Evolutionary conservation across 2,113 vertebrate species (phyloP).

Genomic region (Illadopsis cleaveri): DNA sequence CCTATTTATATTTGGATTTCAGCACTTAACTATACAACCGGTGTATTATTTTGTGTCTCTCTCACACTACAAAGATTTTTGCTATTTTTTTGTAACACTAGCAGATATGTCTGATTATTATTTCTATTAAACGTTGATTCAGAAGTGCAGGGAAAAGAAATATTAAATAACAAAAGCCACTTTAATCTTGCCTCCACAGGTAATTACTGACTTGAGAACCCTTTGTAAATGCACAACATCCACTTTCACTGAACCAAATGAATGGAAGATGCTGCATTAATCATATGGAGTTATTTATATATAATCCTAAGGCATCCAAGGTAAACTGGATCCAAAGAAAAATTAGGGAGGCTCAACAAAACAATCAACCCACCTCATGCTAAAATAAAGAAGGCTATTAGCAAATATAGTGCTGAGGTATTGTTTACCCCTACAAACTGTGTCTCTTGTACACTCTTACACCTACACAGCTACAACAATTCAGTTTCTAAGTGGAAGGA

Average conservation of each 20-base stretch:
- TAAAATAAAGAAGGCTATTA: not conserved
- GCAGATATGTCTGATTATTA: not conserved
- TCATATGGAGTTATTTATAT: not conserved
- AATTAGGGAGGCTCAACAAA: not conserved
- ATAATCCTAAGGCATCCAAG: not conserved
- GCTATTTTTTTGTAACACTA: not conserved
- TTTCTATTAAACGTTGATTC: not conserved
- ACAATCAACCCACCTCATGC: not conserved
- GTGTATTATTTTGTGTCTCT: not conserved
- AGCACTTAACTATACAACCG: not conserved
- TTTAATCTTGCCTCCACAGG: conserved; percentile 1
- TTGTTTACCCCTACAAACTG: not conserved
- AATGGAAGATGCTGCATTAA: not conserved
- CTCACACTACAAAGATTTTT: not conserved
- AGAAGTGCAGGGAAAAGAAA: not conserved
- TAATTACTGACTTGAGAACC: not conserved
- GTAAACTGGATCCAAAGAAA: not conserved
- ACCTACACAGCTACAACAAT: not conserved
- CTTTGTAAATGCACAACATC: not conserved
- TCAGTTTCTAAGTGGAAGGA: not conserved
- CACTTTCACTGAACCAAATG: not conserved
- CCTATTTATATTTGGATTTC: conserved; percentile 9
- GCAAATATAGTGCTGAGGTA: not conserved
- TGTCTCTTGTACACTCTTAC: not conserved
- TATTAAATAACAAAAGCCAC: not conserved